Evolutionary conservation across 2,888 invertebrate genomes (phyloP).

Genomic region (Heliconius ethilla): DNA sequence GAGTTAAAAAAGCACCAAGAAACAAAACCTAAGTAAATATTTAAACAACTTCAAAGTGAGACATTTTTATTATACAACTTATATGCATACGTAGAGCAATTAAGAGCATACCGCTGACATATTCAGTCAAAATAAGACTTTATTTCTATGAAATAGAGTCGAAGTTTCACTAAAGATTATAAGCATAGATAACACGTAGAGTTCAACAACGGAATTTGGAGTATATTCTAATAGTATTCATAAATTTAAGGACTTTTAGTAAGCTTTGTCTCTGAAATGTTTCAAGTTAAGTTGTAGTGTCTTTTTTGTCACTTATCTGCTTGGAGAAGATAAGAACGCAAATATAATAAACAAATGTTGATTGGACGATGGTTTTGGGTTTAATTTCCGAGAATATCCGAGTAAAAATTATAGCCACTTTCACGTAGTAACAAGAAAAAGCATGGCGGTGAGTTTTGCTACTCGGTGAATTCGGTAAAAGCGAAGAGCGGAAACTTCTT

Average conservation of each 20-base stretch:
- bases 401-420: no score
- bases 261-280: slow-evolving; percentile 11
- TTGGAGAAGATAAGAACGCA: background rate
- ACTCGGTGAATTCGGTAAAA: no score
- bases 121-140: slow-evolving; percentile 6
- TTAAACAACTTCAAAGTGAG: slow-evolving; percentile 44
- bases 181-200: slow-evolving; percentile 10
- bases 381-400: no score
- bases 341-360: background rate
- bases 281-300: background rate
- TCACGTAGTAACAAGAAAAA: no score
- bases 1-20: background rate
- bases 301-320: background rate
- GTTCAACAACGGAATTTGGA: slow-evolving; percentile 20
- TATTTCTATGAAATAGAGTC: background rate
- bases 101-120: slow-evolving; percentile 10
- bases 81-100: slow-evolving; percentile 37
- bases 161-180: background rate
- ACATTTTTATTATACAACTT: slow-evolving; percentile 45
- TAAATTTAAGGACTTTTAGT: slow-evolving; percentile 16
- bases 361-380: background rate
- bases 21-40: slow-evolving; percentile 10
- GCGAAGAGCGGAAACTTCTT: no score
- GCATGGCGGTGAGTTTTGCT: no score
- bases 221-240: slow-evolving; percentile 23